phyloP scores from a whole-genome alignment of 2,113 vertebrate genomes.

The Andinoacara biseriatus region DNA sequence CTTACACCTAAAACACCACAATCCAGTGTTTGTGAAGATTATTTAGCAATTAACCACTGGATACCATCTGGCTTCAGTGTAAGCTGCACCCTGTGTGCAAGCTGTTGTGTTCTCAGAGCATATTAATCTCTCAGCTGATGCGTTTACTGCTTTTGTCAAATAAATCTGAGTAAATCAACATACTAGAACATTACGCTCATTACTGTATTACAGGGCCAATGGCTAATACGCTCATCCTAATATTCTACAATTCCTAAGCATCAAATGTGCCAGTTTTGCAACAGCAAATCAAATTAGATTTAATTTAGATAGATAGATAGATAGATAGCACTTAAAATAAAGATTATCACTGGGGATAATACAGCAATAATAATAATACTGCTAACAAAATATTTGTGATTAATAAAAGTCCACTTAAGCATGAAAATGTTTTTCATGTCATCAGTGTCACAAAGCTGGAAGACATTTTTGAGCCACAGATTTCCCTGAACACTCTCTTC shows the following conservation, averaged over 20 bases:
- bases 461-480: background rate
- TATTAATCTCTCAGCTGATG: slow-evolving; percentile 26
- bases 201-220: background rate
- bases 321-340: background rate
- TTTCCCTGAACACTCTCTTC: background rate
- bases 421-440: background rate
- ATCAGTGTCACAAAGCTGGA: background rate
- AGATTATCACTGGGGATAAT: background rate
- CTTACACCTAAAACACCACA: slow-evolving; percentile 33
- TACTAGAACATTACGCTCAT: background rate
- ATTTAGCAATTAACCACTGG: slow-evolving; percentile 52
- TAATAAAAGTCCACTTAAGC: background rate
- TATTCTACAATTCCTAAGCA: background rate
- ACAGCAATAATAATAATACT: background rate
- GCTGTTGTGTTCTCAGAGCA: slow-evolving; percentile 4
- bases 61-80: slow-evolving; percentile 46
- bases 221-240: background rate
- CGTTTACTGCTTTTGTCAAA: background rate
- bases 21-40: slow-evolving; percentile 52
- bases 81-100: background rate
- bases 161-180: slow-evolving; percentile 3
- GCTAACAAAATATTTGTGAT: background rate
- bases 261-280: background rate
- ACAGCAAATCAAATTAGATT: background rate
- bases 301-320: too few species aligned